Base-by-base conservation (phyloP, 1,140 invertebrate species). In the Saccostrea cuccullata region DNA sequence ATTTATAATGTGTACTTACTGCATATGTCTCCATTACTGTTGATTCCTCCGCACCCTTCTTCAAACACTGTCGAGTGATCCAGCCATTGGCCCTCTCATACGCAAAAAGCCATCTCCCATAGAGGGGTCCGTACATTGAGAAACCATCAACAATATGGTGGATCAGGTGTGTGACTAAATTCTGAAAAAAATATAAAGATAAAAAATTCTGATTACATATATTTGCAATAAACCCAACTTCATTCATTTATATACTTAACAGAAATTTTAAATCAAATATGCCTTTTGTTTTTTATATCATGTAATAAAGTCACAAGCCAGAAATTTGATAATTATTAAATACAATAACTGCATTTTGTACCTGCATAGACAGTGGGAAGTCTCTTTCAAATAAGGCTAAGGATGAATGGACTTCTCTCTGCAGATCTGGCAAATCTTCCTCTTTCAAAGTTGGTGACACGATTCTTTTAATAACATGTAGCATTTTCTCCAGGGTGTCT, bases 11-110 rank as follows among this genome's bases (percentile, higher is more conserved):
- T 36, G 30, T 85, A 86, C 85, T 55, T 73, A 86, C 85, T 70
- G n/a, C n/a, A 55, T 86, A 86, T 47, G 85, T 86, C 36, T 86
- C 60, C 85, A 86, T 86, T 11, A 86, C 85, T 30, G 85, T 73
- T 73, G 85, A 36, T 23, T 86, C 67, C 55, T 86, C 85, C 9
- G 67, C 60, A 20, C 85, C 85, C 55, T 86, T 64, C 23, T 73
- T 64, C 12, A 86, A 17, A 55, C 67, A 70, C 30, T 86, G 85
- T 86, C 85, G 40, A 47, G 60, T 55, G 13, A 86, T 86, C 85
- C 85, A 86, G 17, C 30, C 30, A 36, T 36, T 36, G 30, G 30
- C 30, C 30, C 30, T 36, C 30, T 36, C 30, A 36, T 36, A 58
- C 70, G 85, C 60, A 73, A 70, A 86, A 8, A 60, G 47, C 84